Base-by-base conservation (phyloP, 35 echinoderm and acorn worm species). In the Diadema setosum region DNA sequence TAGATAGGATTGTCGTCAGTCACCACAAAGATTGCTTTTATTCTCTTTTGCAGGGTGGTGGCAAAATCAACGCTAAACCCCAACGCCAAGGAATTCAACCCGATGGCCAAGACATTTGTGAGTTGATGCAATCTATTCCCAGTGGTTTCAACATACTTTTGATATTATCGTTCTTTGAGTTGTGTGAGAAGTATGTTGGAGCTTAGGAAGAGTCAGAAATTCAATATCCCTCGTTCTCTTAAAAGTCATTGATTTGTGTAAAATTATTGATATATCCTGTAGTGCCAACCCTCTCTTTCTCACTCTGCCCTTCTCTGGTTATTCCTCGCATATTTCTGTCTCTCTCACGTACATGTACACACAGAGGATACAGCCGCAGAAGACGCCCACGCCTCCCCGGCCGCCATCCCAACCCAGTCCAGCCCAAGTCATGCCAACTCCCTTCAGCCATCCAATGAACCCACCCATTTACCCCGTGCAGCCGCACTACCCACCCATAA, bases 61-160 rank as follows among this genome's bases (percentile, higher is more conserved):
- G n/a, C 9, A 41, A 78, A 78, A 21, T 78, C 73, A 16, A 78
- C 33, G 3, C 73, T 78, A 25, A 78, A 78, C 44, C 73, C 73
- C 39, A 41, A 78, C 44, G 73, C 73, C 24, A 78, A 78, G 73
- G 73, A 78, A 78, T 78, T 78, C 39, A 78, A 78, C 73, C 73
- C 73, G 25, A 12, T 42, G 4, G 73, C 73, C 9, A 78, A 78
- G 37, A 33, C 73, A 78, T 78, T 78, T 24, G 73, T 78, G n/a
- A n/a, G n/a, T n/a, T n/a, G n/a, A n/a, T n/a, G n/a, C n/a, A n/a
- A n/a, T n/a, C n/a, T n/a, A n/a, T n/a, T n/a, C n/a, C n/a, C n/a
- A n/a, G n/a, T n/a, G n/a, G n/a, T n/a, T n/a, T n/a, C n/a, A n/a
- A n/a, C n/a, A n/a, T n/a, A n/a, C n/a, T n/a, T n/a, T n/a, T n/a